A percentile compares a stretch with the other conserved stretches of the same genome.
Evolutionary conservation across 2,113 vertebrate species (phyloP).

Genomic region (Paradoxurus hermaphroditus): DNA sequence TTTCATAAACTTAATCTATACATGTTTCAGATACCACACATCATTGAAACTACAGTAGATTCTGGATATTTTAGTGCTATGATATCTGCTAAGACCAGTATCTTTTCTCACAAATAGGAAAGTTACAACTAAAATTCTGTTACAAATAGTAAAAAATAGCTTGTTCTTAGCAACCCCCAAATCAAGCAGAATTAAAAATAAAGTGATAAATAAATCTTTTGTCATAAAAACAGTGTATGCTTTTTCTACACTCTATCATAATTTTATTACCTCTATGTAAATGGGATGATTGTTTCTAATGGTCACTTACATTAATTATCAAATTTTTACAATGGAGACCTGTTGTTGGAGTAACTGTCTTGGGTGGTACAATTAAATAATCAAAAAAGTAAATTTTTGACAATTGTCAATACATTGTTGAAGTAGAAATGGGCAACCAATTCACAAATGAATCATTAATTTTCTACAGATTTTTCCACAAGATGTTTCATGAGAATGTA

Average conservation of each 20-base stretch:
- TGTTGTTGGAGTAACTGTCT: neutral
- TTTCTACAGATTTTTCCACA: neutral
- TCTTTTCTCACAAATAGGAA: neutral
- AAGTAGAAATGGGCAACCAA: neutral
- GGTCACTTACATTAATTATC: neutral
- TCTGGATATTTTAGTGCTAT: neutral
- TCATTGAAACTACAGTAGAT: neutral
- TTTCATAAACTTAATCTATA: neutral
- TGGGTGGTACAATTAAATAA: neutral
- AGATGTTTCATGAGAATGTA: neutral
- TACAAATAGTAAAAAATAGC: neutral
- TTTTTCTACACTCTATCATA: neutral
- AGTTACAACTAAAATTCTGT: neutral
- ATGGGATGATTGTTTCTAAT: neutral
- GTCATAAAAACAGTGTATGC: neutral
- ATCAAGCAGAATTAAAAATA: neutral
- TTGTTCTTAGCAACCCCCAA: neutral
- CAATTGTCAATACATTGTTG: neutral
- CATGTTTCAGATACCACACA: neutral
- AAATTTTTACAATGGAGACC: neutral
- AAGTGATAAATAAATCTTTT: neutral
- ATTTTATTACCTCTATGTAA: neutral
- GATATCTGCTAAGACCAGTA: neutral
- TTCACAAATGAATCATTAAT: neutral
- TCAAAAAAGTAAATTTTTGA: neutral